A percentile compares a stretch with the other conserved stretches of the same genome.
These are phyloP conservation scores for Agriopis leucophaearia DNA, from an alignment of 2,888 invertebrate genomes.

Conservation along the genomic window DNA sequence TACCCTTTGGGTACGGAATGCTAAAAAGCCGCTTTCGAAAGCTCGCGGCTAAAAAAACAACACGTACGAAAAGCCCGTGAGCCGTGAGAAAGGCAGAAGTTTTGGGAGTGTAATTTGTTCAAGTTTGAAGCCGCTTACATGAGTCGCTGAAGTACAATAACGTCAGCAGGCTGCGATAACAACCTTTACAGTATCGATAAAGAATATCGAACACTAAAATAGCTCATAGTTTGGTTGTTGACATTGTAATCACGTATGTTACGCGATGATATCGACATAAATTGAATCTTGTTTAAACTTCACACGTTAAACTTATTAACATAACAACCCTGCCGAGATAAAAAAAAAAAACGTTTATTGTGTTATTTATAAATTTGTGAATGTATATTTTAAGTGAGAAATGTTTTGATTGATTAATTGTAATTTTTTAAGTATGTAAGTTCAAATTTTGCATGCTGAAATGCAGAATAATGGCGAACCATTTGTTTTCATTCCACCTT, in stretches of 20 bases:
- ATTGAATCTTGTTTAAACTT: background rate
- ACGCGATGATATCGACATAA: background rate
- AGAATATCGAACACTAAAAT: slow-evolving; percentile 6
- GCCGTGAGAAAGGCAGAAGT: slow-evolving; percentile 36
- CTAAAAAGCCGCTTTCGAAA: slow-evolving; percentile 58
- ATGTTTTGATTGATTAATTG: no score
- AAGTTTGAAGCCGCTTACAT: slow-evolving; percentile 2
- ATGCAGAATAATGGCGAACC: no score
- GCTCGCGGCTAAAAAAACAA: slow-evolving; percentile 40
- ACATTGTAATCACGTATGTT: slow-evolving; percentile 8
- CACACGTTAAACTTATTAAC: no score
- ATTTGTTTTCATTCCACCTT: no score
- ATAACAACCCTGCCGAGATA: no score
- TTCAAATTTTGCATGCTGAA: no score
- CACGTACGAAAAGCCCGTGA: slow-evolving; percentile 12
- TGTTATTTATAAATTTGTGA: no score
- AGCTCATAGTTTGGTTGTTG: slow-evolving; percentile 7
- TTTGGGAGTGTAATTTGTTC: slow-evolving; percentile 21
- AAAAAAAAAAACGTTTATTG: no score
- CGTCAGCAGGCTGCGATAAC: slow-evolving; percentile 10
- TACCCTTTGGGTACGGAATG: no score
- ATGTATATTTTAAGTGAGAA: no score
- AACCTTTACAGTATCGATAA: slow-evolving; percentile 12
- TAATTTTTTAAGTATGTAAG: no score
- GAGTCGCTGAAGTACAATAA: slow-evolving; percentile 8